Conservation (phyloP, 37 sponge, comb jelly and placozoan species). For the Spongilla lacustris region DNA sequence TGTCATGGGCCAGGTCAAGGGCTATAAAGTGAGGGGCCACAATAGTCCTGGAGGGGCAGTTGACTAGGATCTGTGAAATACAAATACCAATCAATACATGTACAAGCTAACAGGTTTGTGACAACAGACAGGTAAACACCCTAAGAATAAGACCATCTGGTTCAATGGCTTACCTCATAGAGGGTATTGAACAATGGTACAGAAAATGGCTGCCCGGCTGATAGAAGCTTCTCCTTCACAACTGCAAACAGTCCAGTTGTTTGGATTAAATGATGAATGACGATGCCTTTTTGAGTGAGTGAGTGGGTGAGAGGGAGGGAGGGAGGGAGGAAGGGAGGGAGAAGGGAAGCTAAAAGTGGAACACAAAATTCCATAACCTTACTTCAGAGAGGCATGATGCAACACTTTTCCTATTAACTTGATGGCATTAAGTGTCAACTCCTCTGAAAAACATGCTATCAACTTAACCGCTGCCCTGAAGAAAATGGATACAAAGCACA, state of each 20-base stretch:
- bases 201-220: slow-evolving; percentile 61
- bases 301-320: no score
- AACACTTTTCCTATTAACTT: slow-evolving; percentile 59
- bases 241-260: slow-evolving; percentile 26
- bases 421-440: slow-evolving; percentile 44
- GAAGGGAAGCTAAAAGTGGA: neutral
- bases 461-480: slow-evolving; percentile 48
- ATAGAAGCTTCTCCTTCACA: slow-evolving; percentile 53
- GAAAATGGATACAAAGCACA: neutral
- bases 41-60: slow-evolving; percentile 41
- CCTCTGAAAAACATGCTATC: slow-evolving; percentile 54
- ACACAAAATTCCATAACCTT: neutral
- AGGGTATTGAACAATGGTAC: slow-evolving; percentile 76
- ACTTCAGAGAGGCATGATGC: slow-evolving; percentile 44
- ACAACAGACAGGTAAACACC: no score
- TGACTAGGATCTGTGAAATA: slow-evolving; percentile 42
- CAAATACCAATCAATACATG: neutral
- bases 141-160: neutral
- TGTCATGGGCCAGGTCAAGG: slow-evolving; percentile 47
- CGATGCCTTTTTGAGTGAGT: slow-evolving; percentile 16
- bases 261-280: slow-evolving; percentile 18
- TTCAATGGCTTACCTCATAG: slow-evolving; percentile 48
- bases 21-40: slow-evolving; percentile 47
- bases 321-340: neutral
- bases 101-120: neutral